phyloP scores from a whole-genome alignment of 2,113 vertebrate species.

The Notiomystis cincta region DNA sequence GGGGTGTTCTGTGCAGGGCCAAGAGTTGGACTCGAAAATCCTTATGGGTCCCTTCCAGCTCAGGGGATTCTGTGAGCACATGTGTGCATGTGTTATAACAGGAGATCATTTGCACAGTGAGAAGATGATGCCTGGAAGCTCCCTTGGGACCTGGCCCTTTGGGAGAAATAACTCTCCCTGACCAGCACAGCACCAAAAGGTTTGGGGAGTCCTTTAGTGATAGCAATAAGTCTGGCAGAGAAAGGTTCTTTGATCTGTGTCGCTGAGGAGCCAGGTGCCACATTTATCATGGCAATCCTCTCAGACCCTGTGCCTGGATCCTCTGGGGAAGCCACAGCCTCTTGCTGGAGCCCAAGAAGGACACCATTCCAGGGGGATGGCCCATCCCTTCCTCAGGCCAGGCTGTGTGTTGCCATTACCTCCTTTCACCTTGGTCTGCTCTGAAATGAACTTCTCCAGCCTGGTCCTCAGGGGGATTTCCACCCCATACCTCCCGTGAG shows the following conservation, averaged over 20 bases:
- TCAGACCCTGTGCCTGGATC: background rate
- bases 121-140: background rate
- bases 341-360: background rate
- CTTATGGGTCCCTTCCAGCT: background rate
- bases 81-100: background rate
- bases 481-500: constrained; percentile 82
- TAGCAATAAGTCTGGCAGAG: background rate
- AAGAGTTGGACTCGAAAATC: background rate
- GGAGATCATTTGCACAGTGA: background rate
- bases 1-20: background rate
- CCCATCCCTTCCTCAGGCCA: background rate
- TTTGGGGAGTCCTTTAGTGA: background rate
- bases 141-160: background rate
- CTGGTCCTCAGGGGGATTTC: constrained; percentile 83
- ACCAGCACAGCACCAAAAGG: background rate
- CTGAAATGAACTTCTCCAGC: constrained; percentile 88
- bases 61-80: too few relatives aligned
- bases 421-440: constrained; percentile 78
- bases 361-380: background rate
- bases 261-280: background rate
- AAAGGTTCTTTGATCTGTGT: background rate
- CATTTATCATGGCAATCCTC: background rate
- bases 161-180: background rate
- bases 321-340: background rate
- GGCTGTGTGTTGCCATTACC: constrained; percentile 14